Percentiles rank a stretch among this genome's conserved stretches.
Conservation (phyloP, 2,113 vertebrate species). For the Alaudala cheleensis region DNA sequence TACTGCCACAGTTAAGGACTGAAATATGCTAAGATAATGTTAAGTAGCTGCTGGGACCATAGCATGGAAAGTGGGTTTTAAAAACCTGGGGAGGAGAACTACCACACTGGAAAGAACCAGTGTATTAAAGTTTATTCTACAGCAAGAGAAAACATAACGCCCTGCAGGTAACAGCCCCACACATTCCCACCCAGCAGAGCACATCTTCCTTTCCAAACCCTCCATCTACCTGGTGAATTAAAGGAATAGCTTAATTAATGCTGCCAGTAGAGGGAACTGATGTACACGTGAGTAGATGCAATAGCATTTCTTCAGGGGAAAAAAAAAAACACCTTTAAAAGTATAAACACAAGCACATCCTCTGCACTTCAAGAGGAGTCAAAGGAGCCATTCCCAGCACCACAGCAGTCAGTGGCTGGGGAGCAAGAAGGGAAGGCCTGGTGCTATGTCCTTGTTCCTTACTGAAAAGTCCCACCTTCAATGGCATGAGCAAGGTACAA, state of each 20-base stretch:
- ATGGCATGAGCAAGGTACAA: background rate
- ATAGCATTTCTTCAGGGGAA: background rate
- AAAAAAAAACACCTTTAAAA: background rate
- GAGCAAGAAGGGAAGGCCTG: background rate
- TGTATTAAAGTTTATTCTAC: fast-evolving
- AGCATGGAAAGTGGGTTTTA: background rate
- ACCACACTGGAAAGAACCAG: background rate
- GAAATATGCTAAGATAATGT: background rate
- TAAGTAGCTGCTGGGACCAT: background rate
- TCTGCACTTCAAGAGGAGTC: background rate
- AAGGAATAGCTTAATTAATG: slow-evolving; percentile 53
- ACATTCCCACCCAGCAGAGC: background rate
- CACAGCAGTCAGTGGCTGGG: background rate
- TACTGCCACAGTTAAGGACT: background rate
- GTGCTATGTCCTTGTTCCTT: background rate
- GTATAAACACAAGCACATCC: background rate
- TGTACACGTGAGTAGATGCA: slow-evolving; percentile 26
- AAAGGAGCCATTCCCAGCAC: background rate
- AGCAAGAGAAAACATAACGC: fast-evolving
- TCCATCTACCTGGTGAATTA: background rate
- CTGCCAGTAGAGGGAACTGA: slow-evolving; percentile 64
- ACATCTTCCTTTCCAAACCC: background rate
- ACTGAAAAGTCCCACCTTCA: background rate
- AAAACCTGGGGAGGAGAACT: background rate
- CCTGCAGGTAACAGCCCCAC: background rate